phyloP scores from a whole-genome alignment of 1,140 invertebrate genomes.

The Asbolus verrucosus region DNA sequence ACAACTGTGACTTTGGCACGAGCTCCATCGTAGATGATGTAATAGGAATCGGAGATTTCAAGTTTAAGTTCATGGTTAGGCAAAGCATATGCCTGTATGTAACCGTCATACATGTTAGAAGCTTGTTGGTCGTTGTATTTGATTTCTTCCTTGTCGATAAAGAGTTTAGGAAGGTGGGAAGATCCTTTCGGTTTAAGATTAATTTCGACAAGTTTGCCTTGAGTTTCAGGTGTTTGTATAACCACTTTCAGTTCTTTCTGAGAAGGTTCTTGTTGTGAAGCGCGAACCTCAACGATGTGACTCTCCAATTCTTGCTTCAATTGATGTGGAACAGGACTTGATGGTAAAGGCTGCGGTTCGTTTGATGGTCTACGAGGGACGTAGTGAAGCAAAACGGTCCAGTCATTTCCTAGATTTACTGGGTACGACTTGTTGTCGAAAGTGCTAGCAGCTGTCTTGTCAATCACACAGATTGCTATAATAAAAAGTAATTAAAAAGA shows the following conservation, averaged over 20 bases:
- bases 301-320: constrained; percentile 62
- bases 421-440: constrained; percentile 73
- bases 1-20: constrained; percentile 65
- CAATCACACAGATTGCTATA: constrained; percentile 72
- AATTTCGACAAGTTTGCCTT: constrained; percentile 60
- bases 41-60: constrained; percentile 66
- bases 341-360: background rate
- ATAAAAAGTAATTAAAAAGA: constrained; percentile 42
- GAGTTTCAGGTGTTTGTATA: constrained; percentile 46
- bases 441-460: constrained; percentile 68
- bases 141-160: constrained; percentile 62
- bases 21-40: constrained; percentile 71
- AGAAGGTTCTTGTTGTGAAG: constrained; percentile 49
- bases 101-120: constrained; percentile 55
- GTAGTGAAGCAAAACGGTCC: constrained; percentile 73
- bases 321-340: constrained; percentile 48
- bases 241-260: constrained; percentile 66
- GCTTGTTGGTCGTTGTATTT: constrained; percentile 52
- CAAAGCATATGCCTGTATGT: constrained; percentile 68
- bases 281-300: constrained; percentile 63
- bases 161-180: constrained; percentile 54
- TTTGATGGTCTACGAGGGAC: constrained; percentile 56
- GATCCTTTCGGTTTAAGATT: constrained; percentile 58
- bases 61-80: constrained; percentile 68
- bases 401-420: constrained; percentile 68